Conservation (phyloP, 2,888 invertebrate species). For the Linhomoeus sp. region DNA sequence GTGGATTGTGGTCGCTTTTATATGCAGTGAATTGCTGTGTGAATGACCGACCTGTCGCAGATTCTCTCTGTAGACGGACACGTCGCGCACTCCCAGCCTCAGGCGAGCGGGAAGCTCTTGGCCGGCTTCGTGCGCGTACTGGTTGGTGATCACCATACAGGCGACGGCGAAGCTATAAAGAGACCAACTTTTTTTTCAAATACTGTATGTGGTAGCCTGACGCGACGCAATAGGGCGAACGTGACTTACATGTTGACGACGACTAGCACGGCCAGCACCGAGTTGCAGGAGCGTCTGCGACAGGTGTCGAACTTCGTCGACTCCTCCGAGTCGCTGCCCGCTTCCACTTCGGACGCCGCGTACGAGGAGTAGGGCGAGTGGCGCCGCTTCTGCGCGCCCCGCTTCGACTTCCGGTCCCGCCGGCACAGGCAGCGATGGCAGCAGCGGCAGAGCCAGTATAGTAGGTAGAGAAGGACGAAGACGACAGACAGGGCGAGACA, state of each 20-base stretch:
- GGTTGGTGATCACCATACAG: slow-evolving; percentile 4
- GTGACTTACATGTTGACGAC: slow-evolving; percentile 4
- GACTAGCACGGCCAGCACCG: not conserved
- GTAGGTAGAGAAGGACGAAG: not conserved
- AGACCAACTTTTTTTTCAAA: too few species aligned
- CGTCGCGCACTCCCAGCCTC: not conserved
- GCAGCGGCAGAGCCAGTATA: slow-evolving; percentile 1
- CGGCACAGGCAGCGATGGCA: not conserved
- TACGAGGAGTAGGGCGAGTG: too few species aligned
- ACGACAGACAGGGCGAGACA: too few species aligned
- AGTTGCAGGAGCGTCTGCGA: not conserved
- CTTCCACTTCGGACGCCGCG: too few species aligned
- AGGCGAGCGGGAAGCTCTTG: not conserved
- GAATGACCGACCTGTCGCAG: too few species aligned
- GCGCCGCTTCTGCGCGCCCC: too few species aligned
- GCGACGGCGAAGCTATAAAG: slow-evolving; percentile 5
- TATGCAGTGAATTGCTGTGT: too few species aligned
- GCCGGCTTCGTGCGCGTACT: slow-evolving; percentile 4
- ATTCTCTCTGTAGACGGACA: slow-evolving; percentile 1
- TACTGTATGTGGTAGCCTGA: too few species aligned
- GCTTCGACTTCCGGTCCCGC: too few species aligned
- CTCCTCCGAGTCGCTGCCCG: too few species aligned
- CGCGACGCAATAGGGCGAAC: too few species aligned
- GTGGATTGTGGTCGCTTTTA: too few species aligned
- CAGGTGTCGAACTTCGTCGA: slow-evolving; percentile 2